These are phyloP conservation scores for Cheirogaleus major DNA, from an alignment of 2,797 vertebrate genomes.

Conservation along the genomic window DNA sequence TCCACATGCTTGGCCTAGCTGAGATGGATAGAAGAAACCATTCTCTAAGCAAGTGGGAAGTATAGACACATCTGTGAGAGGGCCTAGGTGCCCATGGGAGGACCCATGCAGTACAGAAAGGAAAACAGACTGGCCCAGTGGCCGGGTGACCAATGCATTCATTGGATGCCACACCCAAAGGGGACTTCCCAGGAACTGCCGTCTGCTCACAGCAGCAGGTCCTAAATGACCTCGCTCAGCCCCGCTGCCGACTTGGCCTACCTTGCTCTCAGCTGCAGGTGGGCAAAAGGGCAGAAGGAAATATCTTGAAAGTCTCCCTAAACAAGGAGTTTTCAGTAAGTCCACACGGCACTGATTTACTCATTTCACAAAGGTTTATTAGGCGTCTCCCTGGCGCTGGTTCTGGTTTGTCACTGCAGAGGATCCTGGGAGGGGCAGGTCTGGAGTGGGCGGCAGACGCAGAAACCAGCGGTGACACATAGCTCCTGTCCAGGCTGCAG, in stretches of 20 bases:
- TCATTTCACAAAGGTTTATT: slow-evolving; percentile 48
- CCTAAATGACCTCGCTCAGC: not conserved
- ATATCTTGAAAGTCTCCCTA: not conserved
- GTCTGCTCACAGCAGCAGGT: rapidly evolving
- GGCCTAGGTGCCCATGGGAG: not conserved
- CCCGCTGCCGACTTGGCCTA: rapidly evolving
- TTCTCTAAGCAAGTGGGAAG: not conserved
- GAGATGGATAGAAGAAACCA: not conserved
- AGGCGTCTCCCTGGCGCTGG: not conserved
- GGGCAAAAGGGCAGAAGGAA: not conserved
- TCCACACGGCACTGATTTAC: not conserved
- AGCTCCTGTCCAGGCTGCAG: rapidly evolving
- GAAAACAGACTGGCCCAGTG: not conserved
- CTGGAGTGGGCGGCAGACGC: not conserved
- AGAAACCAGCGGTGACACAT: not conserved
- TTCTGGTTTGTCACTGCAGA: not conserved
- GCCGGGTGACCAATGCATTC: not conserved
- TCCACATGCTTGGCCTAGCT: not conserved
- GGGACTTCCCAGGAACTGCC: not conserved
- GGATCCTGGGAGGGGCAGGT: not conserved
- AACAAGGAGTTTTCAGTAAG: not conserved
- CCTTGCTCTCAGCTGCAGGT: not conserved
- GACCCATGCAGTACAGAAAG: not conserved
- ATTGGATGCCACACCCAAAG: rapidly evolving
- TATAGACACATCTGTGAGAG: rapidly evolving